phyloP scores from a whole-genome alignment of 2,888 invertebrate species.

The Drosophila phalerata region DNA sequence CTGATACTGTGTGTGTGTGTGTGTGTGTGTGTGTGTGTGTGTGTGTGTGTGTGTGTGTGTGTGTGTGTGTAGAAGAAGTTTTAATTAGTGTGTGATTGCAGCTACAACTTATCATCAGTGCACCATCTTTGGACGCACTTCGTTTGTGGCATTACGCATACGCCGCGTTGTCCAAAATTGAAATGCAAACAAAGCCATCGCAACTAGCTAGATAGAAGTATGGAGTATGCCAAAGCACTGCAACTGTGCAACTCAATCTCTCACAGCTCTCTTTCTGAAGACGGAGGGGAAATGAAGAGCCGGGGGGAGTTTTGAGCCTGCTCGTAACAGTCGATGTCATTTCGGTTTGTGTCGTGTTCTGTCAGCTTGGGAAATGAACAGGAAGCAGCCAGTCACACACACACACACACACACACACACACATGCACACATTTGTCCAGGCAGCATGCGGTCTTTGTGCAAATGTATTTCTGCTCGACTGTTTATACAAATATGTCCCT shows the following conservation, averaged over 20 bases:
- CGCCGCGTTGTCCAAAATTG: constrained; percentile 15
- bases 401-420: constrained; percentile 13
- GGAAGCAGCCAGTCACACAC: constrained; percentile 27
- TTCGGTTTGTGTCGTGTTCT: constrained; percentile 25
- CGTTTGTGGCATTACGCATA: constrained; percentile 30
- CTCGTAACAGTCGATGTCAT: constrained; percentile 24
- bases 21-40: neutral
- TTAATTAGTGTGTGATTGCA: constrained; percentile 20
- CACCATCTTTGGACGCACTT: constrained; percentile 5
- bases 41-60: neutral
- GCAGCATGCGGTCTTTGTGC: constrained; percentile 23
- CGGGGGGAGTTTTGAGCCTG: neutral
- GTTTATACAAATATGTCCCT: constrained; percentile 2
- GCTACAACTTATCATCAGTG: constrained; percentile 9
- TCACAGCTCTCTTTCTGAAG: neutral
- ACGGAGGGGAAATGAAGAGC: neutral
- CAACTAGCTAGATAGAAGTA: neutral
- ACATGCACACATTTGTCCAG: constrained; percentile 1
- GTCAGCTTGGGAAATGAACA: constrained; percentile 56
- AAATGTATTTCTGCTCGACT: constrained; percentile 7
- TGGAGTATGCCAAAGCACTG: neutral
- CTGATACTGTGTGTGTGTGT: no score
- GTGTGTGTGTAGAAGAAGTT: neutral
- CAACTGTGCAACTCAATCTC: neutral
- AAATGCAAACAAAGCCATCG: constrained; percentile 7